A percentile compares a stretch with the other conserved stretches of the same genome.
Evolutionary conservation across 2,113 vertebrate genomes (phyloP).

Genomic region (Echinops telfairi): DNA sequence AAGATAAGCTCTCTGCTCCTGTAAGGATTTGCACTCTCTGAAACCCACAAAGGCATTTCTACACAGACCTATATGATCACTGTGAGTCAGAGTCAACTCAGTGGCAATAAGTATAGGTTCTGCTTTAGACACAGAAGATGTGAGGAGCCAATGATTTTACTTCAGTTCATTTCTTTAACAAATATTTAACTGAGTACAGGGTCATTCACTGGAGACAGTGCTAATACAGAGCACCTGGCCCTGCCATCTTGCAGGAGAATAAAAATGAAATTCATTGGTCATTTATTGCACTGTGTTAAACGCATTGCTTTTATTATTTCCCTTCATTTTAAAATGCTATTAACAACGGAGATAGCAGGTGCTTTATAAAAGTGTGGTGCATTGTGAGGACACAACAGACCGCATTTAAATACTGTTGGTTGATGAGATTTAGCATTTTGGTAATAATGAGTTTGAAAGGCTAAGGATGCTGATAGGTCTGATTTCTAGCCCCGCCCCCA

Average conservation of each 20-base stretch:
- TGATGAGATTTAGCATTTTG: constrained; percentile 13
- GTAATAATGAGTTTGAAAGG: constrained; percentile 16
- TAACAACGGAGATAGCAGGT: constrained; percentile 31
- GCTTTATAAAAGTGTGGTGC: constrained; percentile 45
- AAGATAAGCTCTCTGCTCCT: no score
- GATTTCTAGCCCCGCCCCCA: constrained; percentile 22
- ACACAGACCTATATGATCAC: no score
- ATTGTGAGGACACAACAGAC: neutral
- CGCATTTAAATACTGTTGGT: neutral
- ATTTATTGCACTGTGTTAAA: neutral
- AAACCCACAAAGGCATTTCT: no score
- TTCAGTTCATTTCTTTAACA: constrained; percentile 50
- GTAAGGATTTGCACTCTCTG: no score
- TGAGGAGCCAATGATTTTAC: constrained; percentile 34
- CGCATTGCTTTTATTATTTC: constrained; percentile 43
- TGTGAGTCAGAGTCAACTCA: no score
- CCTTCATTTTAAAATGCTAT: constrained; percentile 54
- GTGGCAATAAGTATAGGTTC: neutral
- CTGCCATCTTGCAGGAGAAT: neutral
- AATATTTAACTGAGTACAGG: neutral
- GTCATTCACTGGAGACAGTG: neutral
- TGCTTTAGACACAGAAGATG: constrained; percentile 12
- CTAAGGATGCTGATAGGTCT: constrained; percentile 1
- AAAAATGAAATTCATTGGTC: no score
- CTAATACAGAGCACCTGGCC: constrained; percentile 11